Percentiles rank a stretch among this genome's conserved stretches.
Evolutionary conservation across 2,888 invertebrate genomes (phyloP).

Genomic region (Hypolimnas misippus): DNA sequence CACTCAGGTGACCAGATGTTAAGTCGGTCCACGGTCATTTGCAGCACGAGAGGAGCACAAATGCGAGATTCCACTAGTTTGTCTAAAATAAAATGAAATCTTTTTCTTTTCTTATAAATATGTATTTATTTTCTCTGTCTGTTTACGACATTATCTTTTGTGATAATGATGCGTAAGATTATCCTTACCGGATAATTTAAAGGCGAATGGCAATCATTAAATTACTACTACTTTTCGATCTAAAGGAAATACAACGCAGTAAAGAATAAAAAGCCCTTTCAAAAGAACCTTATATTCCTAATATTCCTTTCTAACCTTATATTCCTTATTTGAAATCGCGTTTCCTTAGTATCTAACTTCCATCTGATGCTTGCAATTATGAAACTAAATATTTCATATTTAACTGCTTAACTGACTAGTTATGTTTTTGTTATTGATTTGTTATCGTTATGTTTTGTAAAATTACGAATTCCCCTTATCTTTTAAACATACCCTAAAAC

Average conservation of each 20-base stretch:
- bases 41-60: not conserved
- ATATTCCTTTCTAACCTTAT: no score
- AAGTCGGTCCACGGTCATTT: no score
- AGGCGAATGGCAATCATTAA: not conserved
- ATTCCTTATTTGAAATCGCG: no score
- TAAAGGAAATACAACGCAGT: no score
- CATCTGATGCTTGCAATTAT: constrained; percentile 6
- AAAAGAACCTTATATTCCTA: not conserved
- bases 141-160: not conserved
- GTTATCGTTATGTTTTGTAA: not conserved
- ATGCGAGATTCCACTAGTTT: no score
- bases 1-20: not conserved
- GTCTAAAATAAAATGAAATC: no score
- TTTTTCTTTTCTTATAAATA: not conserved
- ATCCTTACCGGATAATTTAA: constrained; percentile 1
- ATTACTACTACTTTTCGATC: no score
- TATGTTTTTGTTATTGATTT: not conserved
- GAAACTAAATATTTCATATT: not conserved
- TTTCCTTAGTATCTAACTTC: not conserved
- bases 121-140: not conserved
- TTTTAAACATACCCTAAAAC: no score
- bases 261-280: no score
- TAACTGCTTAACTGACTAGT: not conserved
- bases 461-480: no score
- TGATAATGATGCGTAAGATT: not conserved